A percentile compares a stretch with the other conserved stretches of the same genome.
These are phyloP conservation scores for Sakesphorus luctuosus DNA, from an alignment of 2,113 vertebrate species.

Conservation along the genomic window DNA sequence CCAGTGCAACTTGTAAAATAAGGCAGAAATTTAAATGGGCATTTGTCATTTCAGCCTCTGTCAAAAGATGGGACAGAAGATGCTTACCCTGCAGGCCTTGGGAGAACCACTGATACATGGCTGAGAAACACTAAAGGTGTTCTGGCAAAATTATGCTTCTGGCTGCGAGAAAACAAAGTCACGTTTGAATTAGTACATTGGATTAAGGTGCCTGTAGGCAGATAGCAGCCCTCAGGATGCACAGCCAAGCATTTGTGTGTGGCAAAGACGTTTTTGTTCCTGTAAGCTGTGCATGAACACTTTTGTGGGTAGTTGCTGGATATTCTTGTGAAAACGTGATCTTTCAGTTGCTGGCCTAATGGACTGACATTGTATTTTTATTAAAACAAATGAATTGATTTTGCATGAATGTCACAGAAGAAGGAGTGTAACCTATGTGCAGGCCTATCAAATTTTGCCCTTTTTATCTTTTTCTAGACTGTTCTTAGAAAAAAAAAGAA, in stretches of 20 bases:
- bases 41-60: background rate
- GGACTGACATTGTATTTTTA: background rate
- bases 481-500: background rate
- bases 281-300: background rate
- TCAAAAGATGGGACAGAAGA: background rate
- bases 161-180: background rate
- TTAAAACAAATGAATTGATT: background rate
- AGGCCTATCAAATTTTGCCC: background rate
- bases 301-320: background rate
- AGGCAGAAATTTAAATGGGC: background rate
- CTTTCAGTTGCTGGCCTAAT: background rate
- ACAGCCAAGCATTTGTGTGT: background rate
- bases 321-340: background rate
- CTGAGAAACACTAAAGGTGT: background rate
- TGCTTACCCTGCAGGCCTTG: background rate
- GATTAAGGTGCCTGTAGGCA: background rate
- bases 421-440: background rate
- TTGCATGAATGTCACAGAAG: background rate
- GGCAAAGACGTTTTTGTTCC: background rate
- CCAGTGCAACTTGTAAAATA: background rate
- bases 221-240: background rate
- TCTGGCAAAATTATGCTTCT: background rate
- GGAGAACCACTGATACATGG: background rate
- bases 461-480: background rate
- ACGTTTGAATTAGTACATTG: accelerated